Base-by-base conservation (phyloP, 2,113 vertebrate genomes). In the Epinephelus cyanopodus region DNA sequence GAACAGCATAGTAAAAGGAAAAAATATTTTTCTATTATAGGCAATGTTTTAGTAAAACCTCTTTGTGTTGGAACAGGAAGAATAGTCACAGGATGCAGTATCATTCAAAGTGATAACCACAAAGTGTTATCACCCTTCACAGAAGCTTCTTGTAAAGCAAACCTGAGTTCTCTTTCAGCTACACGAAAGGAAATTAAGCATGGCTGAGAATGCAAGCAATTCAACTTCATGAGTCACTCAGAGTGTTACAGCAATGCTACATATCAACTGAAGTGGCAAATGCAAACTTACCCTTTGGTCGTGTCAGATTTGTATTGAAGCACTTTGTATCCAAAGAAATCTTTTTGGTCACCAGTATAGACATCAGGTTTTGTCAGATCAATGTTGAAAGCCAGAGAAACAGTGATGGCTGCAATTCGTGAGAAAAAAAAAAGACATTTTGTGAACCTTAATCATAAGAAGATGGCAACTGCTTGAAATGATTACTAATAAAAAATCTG, bases 291-390 rank as follows among this genome's bases (percentile, higher is more conserved):
- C 94, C 90, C 87, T 85, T 90, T 94, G 10, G 66, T 33, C 0
- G 1, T 5, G 2, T 74, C 58, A 19, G 89, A 88, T 1, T 1
- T 50, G 68, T 77, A 84, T 25, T 93, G 94, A 45, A 91, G 82
- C 66, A 94, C 94, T 67, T 93, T 93, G 87, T 93, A 94, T 15
- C 93, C 94, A 80, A 89, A 94, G 73, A 92, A 94, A 67, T 87
- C 90, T 0, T 75, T 50, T 77, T 47, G 6, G 2, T 90, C 6
- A 0, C 90, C 91, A 27, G 0, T 0, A 19, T 85, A 67, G 29
- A 90, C 54, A 0, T 39, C 3, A 0, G 86, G 45, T 2, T 71
- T 6, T 21, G 2, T 62, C 1, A 19, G n/a, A 17, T 93, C 90
- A 23, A 94, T 78, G 82, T 92, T 94, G 75, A 94, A 94, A 42